A percentile compares a stretch with the other conserved stretches of the same genome.
These are phyloP conservation scores for Catharus bicknelli DNA, from an alignment of 2,113 vertebrate genomes.

Conservation along the genomic window DNA sequence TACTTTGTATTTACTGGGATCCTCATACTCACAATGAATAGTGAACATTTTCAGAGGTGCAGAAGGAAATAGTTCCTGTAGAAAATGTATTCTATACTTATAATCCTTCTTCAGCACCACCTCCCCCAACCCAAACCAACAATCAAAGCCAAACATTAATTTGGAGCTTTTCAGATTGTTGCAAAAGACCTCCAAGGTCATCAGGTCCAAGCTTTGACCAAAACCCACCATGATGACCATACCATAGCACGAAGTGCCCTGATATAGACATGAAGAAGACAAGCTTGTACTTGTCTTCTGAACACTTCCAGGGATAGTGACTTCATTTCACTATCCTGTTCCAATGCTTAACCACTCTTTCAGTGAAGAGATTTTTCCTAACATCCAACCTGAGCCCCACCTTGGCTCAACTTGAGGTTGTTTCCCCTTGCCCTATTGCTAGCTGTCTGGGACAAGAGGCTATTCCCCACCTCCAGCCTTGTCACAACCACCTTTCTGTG, in stretches of 20 bases:
- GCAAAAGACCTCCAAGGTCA: background rate
- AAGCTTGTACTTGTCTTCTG: background rate
- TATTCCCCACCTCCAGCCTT: background rate
- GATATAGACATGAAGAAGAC: no score
- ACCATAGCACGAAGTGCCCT: accelerated
- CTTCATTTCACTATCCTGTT: background rate
- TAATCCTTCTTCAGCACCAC: background rate
- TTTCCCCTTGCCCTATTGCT: background rate
- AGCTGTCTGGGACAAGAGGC: background rate
- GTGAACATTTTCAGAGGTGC: background rate
- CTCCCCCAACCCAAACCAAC: background rate
- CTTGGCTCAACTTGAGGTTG: background rate
- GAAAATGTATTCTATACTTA: background rate
- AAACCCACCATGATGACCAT: accelerated
- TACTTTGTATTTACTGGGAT: background rate
- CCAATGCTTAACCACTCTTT: no score
- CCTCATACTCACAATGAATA: background rate
- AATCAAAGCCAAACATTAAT: background rate
- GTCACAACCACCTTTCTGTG: background rate
- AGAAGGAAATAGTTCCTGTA: background rate
- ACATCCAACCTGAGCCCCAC: background rate
- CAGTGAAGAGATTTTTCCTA: background rate
- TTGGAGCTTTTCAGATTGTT: background rate
- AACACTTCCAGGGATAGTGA: background rate
- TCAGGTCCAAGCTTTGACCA: background rate